These are phyloP conservation scores for Zaprionus ghesquierei DNA, from an alignment of 1,140 invertebrate species.

Conservation along the genomic window DNA sequence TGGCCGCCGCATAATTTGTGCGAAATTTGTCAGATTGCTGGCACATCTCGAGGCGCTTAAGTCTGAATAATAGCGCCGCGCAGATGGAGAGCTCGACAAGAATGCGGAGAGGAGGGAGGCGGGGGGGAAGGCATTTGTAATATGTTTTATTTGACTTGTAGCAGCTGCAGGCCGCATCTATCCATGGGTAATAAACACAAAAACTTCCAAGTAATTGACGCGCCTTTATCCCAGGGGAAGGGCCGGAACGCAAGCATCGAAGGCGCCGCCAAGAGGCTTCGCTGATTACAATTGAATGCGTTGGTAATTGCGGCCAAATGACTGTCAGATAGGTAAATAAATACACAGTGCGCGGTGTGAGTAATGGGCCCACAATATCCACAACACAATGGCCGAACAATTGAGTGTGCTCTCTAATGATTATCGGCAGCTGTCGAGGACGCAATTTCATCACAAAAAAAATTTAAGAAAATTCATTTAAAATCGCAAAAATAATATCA, in stretches of 20 bases:
- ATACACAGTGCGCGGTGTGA: slow-evolving; percentile 14
- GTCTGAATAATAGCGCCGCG: slow-evolving; percentile 62
- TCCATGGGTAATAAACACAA: slow-evolving; percentile 61
- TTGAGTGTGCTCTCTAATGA: slow-evolving; percentile 7
- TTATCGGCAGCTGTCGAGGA: background rate
- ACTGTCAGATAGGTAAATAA: slow-evolving; percentile 44
- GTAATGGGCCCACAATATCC: slow-evolving; percentile 23
- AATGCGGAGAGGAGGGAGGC: background rate
- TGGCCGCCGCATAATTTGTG: slow-evolving; percentile 75
- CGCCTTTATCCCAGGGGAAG: slow-evolving; percentile 22
- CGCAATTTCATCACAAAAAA: background rate
- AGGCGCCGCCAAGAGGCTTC: background rate
- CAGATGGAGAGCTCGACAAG: background rate
- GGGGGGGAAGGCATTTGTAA: slow-evolving; percentile 63
- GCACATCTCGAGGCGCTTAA: slow-evolving; percentile 65
- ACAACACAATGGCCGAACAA: slow-evolving; percentile 23
- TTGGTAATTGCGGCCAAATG: slow-evolving; percentile 45
- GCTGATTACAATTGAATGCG: slow-evolving; percentile 47
- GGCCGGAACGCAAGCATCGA: background rate
- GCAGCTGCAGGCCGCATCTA: slow-evolving; percentile 66
- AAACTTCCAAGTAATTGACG: slow-evolving; percentile 51
- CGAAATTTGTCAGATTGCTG: slow-evolving; percentile 80
- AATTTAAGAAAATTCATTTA: background rate
- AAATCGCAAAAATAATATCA: background rate
- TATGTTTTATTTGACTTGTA: slow-evolving; percentile 80